Percentiles rank a stretch among this genome's conserved stretches.
These are phyloP conservation scores for Netta rufina DNA, from an alignment of 2,797 vertebrate genomes.

Conservation along the genomic window DNA sequence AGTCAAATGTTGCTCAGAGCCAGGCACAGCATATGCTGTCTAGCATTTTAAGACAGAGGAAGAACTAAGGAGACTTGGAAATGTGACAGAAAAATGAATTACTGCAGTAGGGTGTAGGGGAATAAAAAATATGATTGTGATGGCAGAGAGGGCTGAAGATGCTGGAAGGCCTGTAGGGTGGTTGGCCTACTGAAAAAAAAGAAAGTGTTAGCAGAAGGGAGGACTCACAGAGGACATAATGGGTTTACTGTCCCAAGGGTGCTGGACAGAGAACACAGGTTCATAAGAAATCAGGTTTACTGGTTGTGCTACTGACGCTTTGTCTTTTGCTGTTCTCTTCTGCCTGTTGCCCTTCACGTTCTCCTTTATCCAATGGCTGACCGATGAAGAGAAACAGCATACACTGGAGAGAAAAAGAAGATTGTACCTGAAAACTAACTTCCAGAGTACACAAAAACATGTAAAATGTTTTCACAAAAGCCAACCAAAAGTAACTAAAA, in stretches of 20 bases:
- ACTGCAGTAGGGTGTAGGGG: background rate
- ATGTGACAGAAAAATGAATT: background rate
- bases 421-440: conserved; percentile 38
- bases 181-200: background rate
- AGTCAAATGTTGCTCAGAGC: background rate
- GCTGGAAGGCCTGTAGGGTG: background rate
- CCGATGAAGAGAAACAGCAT: conserved; percentile 49
- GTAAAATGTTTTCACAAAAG: conserved; percentile 58
- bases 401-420: background rate
- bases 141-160: background rate
- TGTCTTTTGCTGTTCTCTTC: background rate
- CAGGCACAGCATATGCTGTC: background rate
- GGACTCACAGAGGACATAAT: background rate
- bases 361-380: background rate
- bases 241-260: background rate
- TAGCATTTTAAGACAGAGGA: background rate
- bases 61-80: background rate
- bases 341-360: background rate
- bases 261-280: background rate
- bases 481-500: background rate
- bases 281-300: background rate
- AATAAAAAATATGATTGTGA: background rate
- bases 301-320: background rate
- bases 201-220: background rate
- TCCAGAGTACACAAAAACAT: conserved; percentile 46